Evolutionary conservation across 2,888 invertebrate genomes (phyloP), one percentile per base, ranked within the genome.

Genomic region (Drosophila antonietae): DNA sequence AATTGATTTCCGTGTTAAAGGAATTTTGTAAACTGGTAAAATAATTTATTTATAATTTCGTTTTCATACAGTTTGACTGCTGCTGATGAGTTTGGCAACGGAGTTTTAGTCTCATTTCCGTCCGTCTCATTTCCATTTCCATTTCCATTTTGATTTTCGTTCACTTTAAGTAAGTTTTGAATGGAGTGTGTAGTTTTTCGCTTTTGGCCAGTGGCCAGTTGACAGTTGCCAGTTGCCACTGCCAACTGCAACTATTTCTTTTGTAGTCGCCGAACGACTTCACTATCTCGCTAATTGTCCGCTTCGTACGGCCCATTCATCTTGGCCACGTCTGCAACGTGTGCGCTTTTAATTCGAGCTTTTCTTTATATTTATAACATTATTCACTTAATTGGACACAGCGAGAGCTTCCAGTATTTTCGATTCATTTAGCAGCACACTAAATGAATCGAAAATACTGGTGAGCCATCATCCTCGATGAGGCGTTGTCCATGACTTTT

Each of bases 311-410:
- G 66, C 61, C 51, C 71, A 78, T 78, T 72, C 71, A 71, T 79
- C 80, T 77, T 69, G 64, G 35, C 41, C 37, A 43, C 37, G 37
- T 31, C 53, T 59, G 52, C 51, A 46, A 58, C 68, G 71, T 80
- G 68, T 71, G 67, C 80, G 72, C 69, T 14, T 83, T 84, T 84
- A 85, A 84, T 84, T 85, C 73, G 73, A 70, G 60, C 67, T 73
- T 83, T 81, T 78, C 78, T 73, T 37, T 76, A 37, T 85, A 85
- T 82, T 80, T 84, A 82, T 84, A 84, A 75, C 80, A 73, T 80
- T 83, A 73, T 79, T 56, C 84, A 79, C 82, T 84, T 84, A 79
- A 82, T 79, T 81, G 79, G 77, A 73, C 75, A 73, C 39, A 60
- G 20, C 18, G 33, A 20, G 37, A 20, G 35, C 52, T 47, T 44